phyloP scores from a whole-genome alignment of 1,140 invertebrate species.

The Panulirus ornatus region DNA sequence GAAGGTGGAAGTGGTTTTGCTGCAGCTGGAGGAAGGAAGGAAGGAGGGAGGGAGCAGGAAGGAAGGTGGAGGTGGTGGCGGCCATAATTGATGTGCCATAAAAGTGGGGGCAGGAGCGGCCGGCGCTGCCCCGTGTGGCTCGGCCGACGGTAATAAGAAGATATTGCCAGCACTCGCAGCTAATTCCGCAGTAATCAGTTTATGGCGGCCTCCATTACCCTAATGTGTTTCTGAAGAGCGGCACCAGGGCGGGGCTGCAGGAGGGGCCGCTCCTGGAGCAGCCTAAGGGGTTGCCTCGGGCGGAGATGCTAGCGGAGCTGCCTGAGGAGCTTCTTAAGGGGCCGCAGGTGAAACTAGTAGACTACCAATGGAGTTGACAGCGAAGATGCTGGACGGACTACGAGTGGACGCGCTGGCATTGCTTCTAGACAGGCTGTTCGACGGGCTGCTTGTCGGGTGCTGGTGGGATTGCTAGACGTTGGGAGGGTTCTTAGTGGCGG shows the following conservation, averaged over 20 bases:
- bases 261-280: not conserved
- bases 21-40: not conserved
- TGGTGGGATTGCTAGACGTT: too few species aligned
- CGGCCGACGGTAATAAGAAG: constrained; percentile 69
- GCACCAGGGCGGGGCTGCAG: constrained; percentile 45
- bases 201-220: constrained; percentile 72
- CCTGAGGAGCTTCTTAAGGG: too few species aligned
- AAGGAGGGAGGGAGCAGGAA: not conserved
- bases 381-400: too few species aligned
- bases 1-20: not conserved
- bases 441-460: too few species aligned
- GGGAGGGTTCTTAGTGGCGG: too few species aligned
- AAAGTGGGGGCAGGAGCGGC: constrained; percentile 48
- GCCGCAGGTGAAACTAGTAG: too few species aligned
- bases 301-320: too few species aligned
- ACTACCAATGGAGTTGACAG: too few species aligned
- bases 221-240: constrained; percentile 73
- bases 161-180: constrained; percentile 72
- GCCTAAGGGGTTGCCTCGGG: not conserved
- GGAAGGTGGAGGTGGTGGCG: constrained; percentile 49
- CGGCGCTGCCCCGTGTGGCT: constrained; percentile 46
- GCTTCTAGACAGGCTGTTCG: too few species aligned
- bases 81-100: constrained; percentile 72
- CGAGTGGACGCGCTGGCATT: too few species aligned
- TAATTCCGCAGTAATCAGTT: constrained; percentile 73